Base-by-base conservation (phyloP, 2,797 vertebrate genomes). In the Gorsachius magnificus region DNA sequence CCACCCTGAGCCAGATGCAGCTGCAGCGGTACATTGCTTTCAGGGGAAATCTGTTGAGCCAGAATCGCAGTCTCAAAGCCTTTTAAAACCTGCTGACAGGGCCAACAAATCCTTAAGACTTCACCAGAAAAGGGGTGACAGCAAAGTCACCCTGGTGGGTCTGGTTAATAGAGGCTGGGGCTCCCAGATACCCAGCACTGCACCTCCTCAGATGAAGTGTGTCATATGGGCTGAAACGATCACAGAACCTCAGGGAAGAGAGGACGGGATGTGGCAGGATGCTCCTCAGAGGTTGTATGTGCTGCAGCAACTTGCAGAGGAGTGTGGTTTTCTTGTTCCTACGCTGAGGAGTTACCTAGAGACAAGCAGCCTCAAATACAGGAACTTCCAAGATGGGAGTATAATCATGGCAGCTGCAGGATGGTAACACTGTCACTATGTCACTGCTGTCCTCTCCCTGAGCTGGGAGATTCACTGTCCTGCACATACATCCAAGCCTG, bases 201-300 rank as follows among this genome's bases (percentile, higher is more conserved):
- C 70, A 53, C 11, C n/a, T 87, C 45, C 53, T 54, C 29, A 51
- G 16, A 31, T 0, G 0, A 1, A 0, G 0, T 4, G 43, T 26
- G 64, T 54, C 24, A 61, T 2, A 19, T 2, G 15, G 60, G 69
- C 48, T 5, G 2, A 48, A 71, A 81, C 0, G 0, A 58, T 11
- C 41, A 31, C 3, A 1, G 65, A 87, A 29, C 50, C 57, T 45
- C 0, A 0, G 24, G 50, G 24, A 69, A 78, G 21, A 71, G 20
- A 43, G 46, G 46, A 19, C 20, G 65, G 66, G 54, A 81, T 43
- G 33, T 16, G 38, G 53, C 41, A 69, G 48, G 70, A 56, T 13
- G 25, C 35, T 89, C 38, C 63, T 15, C 25, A 20, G 33, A 57
- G 63, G 38, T 54, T 79, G 3, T 26, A 16, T 10, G 22, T 19